Evolutionary conservation across 2,113 vertebrate genomes (phyloP), one percentile per base, ranked within the genome.

Genomic region (Sialia sialis): DNA sequence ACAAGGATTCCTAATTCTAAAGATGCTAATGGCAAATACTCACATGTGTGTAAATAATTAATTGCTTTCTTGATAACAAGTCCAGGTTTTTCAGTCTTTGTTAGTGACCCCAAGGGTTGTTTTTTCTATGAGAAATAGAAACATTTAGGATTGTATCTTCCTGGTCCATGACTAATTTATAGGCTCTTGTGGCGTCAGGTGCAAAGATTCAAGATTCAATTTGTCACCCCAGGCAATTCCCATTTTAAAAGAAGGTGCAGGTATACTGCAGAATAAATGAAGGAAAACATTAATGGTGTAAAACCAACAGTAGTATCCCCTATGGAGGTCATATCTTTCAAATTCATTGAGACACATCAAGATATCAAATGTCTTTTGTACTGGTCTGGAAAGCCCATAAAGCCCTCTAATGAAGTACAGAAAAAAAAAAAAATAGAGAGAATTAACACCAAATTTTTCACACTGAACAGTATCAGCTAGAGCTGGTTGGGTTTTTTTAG

Each of bases 81-180:
- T 84, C 66, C 84, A 95, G 73, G 36, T 82, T 97, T 97, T 87
- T 94, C 62, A 56, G 94, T 96, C 92, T 94, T 89, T 91, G 59
- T 87, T 90, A 63, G 89, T 25, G 59, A 97, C 88, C 92, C 81
- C 82, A 89, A 87, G 84, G 95, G 86, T 94, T 84, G 56, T 20
- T 83, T 93, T 60, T 88, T 93, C 78, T 90, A 62, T 43, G 58
- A 95, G 94, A 97, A 96, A 94, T 6, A 82, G 78, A 90, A 96
- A 96, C 38, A 89, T 95, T 96, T 92, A 89, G 83, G 79, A 84
- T 89, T 96, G 69, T 85, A 92, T 95, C 96, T 97, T 96, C 84
- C 91, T 90, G 86, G 78, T 55, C 94, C 87, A 95, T 98, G 92
- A 98, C 84, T 98, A 98, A 98, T 98, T 98, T 96, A 98, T 96